Conservation (phyloP, 2,113 vertebrate species). For the Regulus satrapa region DNA sequence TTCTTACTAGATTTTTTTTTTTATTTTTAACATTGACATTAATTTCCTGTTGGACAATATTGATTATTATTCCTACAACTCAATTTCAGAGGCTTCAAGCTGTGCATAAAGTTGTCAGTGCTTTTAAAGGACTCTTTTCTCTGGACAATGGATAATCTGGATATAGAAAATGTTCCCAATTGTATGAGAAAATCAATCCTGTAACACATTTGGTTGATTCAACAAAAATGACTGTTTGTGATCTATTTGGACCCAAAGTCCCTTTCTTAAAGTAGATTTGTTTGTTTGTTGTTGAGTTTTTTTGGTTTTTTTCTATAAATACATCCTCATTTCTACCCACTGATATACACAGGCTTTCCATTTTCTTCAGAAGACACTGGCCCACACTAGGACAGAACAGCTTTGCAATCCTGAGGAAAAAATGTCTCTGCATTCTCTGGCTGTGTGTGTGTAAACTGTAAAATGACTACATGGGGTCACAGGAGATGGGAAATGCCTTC, state of each 20-base stretch:
- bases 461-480: fast-evolving
- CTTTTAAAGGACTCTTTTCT: neutral
- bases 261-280: neutral
- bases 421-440: neutral
- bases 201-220: neutral
- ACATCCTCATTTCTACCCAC: neutral
- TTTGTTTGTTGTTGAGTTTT: too few species aligned
- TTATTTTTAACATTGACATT: neutral
- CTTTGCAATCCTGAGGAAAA: neutral
- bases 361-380: neutral
- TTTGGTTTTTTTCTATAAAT: neutral
- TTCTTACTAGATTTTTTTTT: neutral
- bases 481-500: neutral
- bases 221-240: neutral
- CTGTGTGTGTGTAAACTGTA: neutral
- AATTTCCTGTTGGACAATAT: slow-evolving; percentile 7
- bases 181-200: slow-evolving; percentile 2
- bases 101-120: neutral
- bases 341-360: neutral
- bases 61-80: neutral
- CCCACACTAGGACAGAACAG: neutral
- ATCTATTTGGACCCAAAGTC: neutral
- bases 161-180: neutral
- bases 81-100: neutral
- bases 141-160: neutral